These are phyloP conservation scores for Arctocebus calabarensis DNA, from an alignment of 2,797 vertebrate species.

Conservation along the genomic window DNA sequence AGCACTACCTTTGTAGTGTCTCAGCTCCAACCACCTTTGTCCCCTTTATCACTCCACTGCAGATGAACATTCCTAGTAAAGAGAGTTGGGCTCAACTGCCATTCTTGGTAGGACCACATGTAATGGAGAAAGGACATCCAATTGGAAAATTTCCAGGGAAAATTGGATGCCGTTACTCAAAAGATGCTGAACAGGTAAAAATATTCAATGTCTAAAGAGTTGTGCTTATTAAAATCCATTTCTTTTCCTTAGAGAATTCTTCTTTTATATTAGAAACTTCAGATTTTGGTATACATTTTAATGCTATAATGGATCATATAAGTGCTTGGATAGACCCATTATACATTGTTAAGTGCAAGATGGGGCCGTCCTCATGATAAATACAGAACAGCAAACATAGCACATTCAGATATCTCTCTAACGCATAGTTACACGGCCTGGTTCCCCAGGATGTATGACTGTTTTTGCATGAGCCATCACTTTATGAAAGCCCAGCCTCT, in stretches of 20 bases:
- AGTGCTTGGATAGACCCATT: neutral
- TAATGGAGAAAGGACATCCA: neutral
- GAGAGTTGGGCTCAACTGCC: neutral
- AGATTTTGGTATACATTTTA: neutral
- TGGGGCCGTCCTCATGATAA: neutral
- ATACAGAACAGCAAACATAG: neutral
- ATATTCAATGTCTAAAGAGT: neutral
- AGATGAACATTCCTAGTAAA: conserved; percentile 1
- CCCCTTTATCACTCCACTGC: neutral
- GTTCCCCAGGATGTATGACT: neutral
- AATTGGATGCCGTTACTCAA: neutral
- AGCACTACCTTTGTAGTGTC: neutral
- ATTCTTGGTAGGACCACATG: neutral
- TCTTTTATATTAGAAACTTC: neutral
- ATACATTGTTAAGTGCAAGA: neutral
- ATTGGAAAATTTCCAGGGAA: neutral
- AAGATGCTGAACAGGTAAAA: neutral
- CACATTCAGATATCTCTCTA: neutral
- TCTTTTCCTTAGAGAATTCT: neutral
- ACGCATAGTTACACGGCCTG: neutral
- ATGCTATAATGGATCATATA: neutral
- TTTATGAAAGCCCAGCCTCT: neutral
- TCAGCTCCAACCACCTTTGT: neutral
- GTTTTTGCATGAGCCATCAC: neutral
- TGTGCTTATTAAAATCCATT: neutral